Base-by-base conservation (phyloP, 2,888 invertebrate species). In the Drosophila falleni region DNA sequence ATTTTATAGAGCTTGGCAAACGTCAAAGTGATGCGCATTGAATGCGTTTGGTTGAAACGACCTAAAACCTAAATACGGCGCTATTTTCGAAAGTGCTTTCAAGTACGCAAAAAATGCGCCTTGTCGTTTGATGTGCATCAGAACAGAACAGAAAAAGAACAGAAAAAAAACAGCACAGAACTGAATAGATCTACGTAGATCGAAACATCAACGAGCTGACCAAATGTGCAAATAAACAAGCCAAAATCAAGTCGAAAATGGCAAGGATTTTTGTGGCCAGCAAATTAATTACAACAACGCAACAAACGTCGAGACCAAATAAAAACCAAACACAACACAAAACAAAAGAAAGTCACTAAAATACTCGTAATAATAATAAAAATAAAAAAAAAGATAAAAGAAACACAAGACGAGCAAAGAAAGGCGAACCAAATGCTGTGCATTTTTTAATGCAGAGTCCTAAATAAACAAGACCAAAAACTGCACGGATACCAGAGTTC, bases 21-120 rank as follows among this genome's bases (percentile, higher is more conserved):
- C 81, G 82, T 83, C 82, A 83, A 82, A 77, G 83, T 83, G 82
- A 74, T 81, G 73, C 74, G 83, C 79, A 70, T 77, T 83, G 83
- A 83, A 83, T 83, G 81, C 77, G 69, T 78, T 75, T 72, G 66
- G 64, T 44, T 42, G 50, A 78, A 77, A 75, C 83, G 83, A 83
- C 85, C 85, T 81, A 85, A 85, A 85, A 85, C 85, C 85, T 85
- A 85, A 85, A 85, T 83, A 85, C 85, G 79, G 83, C 79, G 80
- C 77, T 83, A 83, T 83, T 83, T 83, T 80, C 78, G 77, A 75
- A 77, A 78, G 78, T 79, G 69, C 79, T 76, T 78, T 78, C 80
- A 78, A 78, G 78, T 76, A 78, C 78, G 79, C 76, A 64, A 77
- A 78, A 77, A 78, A 78, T 78, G 70, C 76, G 79, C 55, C 78